Evolutionary conservation across 2,113 vertebrate species (phyloP).

Genomic region (Leptobrachium leishanense): DNA sequence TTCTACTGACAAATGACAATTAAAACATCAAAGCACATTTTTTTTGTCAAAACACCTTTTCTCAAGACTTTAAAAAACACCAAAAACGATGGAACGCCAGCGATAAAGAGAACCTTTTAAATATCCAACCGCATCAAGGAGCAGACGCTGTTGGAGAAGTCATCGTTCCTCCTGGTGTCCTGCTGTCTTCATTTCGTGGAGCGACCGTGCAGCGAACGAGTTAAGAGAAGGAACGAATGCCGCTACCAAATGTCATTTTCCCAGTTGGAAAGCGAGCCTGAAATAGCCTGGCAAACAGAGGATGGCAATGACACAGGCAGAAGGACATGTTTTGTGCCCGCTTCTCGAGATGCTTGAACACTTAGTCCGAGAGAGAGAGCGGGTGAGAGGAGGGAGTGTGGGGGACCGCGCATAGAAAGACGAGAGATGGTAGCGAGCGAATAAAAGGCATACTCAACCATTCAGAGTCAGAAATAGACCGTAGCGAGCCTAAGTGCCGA

Average conservation of each 20-base stretch:
- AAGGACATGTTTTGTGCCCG: not conserved
- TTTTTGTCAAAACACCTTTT: too few species aligned
- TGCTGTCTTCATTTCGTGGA: too few species aligned
- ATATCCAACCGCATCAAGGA: too few species aligned
- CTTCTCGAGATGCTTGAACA: slow-evolving; percentile 43
- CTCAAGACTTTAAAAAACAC: too few species aligned
- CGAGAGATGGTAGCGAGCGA: slow-evolving; percentile 49
- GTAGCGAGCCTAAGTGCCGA: slow-evolving; percentile 26
- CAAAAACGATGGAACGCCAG: too few species aligned
- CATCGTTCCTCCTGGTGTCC: too few species aligned
- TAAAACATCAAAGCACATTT: too few species aligned
- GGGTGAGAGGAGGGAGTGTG: not conserved
- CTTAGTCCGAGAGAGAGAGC: fast-evolving
- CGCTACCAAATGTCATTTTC: slow-evolving; percentile 42
- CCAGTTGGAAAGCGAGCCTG: slow-evolving; percentile 29
- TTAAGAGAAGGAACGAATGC: not conserved
- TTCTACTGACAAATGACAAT: too few species aligned
- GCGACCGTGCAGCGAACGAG: not conserved
- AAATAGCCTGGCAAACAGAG: slow-evolving; percentile 39
- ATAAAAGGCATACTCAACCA: slow-evolving; percentile 21
- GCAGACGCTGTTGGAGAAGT: too few species aligned
- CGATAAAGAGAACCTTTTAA: too few species aligned
- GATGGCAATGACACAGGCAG: not conserved
- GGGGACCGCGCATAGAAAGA: not conserved
- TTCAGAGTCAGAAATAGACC: slow-evolving; percentile 47